A percentile compares a stretch with the other conserved stretches of the same genome.
Evolutionary conservation across 2,113 vertebrate genomes (phyloP).

Genomic region (Dasyprocta punctata): DNA sequence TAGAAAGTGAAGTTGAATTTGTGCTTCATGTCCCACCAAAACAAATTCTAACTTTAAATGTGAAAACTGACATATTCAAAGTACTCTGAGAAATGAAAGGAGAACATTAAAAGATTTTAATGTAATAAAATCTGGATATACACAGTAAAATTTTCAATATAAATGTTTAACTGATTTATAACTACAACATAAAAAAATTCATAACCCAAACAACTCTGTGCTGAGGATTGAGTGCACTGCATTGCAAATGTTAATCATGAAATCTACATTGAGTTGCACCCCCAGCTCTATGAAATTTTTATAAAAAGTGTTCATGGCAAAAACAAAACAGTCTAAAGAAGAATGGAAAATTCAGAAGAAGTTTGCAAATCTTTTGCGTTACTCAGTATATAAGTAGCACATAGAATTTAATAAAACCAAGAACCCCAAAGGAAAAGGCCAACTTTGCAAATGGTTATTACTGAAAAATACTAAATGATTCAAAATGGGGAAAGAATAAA

Average conservation of each 20-base stretch:
- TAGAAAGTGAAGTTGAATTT: conserved; percentile 20
- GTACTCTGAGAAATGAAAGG: background rate
- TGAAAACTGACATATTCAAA: background rate
- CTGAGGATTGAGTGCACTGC: background rate
- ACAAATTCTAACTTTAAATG: conserved; percentile 27
- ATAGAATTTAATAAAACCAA: background rate
- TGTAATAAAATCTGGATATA: background rate
- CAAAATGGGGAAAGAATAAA: background rate
- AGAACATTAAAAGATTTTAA: background rate
- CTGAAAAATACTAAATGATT: background rate
- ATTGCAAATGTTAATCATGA: background rate
- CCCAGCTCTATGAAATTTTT: background rate
- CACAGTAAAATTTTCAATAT: background rate
- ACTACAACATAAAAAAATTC: background rate
- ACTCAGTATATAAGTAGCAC: conserved; percentile 9
- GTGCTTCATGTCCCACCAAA: background rate
- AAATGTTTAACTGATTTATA: background rate
- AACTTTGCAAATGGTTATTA: conserved; percentile 29
- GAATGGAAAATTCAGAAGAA: background rate
- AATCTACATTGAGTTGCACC: background rate
- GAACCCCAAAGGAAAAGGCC: background rate
- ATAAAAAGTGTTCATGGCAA: background rate
- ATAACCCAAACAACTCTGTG: background rate
- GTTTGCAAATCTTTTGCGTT: background rate
- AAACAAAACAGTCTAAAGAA: background rate